These are phyloP conservation scores for Phortica okadai DNA, from an alignment of 2,888 invertebrate species.

Conservation along the genomic window DNA sequence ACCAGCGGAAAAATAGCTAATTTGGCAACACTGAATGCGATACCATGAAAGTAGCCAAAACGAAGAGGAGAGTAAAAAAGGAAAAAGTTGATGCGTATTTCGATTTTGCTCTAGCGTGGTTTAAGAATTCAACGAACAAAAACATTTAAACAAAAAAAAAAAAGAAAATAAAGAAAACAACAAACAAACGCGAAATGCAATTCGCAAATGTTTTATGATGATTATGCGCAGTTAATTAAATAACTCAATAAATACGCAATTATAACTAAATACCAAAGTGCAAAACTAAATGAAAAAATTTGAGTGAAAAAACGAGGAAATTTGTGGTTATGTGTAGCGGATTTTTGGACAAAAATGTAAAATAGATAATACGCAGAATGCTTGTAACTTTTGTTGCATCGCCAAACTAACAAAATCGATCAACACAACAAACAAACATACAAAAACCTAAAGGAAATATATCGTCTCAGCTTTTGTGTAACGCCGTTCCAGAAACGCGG, in stretches of 20 bases:
- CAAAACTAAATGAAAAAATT: constrained; percentile 10
- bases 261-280: constrained; percentile 3
- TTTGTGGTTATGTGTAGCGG: constrained; percentile 39
- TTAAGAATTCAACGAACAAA: constrained; percentile 39
- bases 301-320: constrained; percentile 5
- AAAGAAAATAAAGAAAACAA: constrained; percentile 29
- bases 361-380: neutral
- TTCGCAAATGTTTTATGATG: constrained; percentile 1
- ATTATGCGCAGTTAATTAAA: constrained; percentile 22
- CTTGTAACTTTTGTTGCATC: neutral
- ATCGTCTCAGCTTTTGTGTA: neutral
- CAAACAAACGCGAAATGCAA: constrained; percentile 23
- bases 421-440: too few species aligned
- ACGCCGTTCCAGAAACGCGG: neutral
- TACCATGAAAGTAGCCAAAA: constrained; percentile 19
- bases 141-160: constrained; percentile 28
- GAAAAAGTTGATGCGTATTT: constrained; percentile 63
- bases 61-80: constrained; percentile 35
- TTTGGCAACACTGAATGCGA: constrained; percentile 45
- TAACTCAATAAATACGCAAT: constrained; percentile 29
- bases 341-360: constrained; percentile 13
- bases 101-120: constrained; percentile 59
- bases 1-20: neutral
- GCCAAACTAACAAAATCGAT: too few species aligned
- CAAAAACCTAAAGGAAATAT: neutral